Evolutionary conservation across 2,113 vertebrate species (phyloP).

Genomic region (Callaeas wilsoni): DNA sequence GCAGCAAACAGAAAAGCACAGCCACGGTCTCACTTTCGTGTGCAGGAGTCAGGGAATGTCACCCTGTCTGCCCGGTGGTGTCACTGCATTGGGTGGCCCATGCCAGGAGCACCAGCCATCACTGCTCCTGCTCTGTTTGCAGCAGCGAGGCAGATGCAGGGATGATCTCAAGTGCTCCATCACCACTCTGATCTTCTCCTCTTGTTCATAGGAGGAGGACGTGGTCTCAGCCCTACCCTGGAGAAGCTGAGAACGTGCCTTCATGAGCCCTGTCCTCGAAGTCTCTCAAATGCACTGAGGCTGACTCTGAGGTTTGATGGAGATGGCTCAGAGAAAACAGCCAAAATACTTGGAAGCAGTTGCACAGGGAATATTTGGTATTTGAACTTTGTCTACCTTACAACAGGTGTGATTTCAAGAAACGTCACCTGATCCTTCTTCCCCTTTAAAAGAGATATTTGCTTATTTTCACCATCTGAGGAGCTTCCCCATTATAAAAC

Average conservation of each 20-base stretch:
- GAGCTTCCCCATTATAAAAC: neutral
- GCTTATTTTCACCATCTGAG: neutral
- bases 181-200: neutral
- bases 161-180: neutral
- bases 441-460: neutral
- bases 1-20: neutral
- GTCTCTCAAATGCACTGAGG: neutral
- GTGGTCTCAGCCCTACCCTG: neutral
- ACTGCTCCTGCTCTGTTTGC: neutral
- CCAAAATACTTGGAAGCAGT: neutral
- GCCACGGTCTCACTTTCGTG: neutral
- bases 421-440: neutral
- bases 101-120: neutral
- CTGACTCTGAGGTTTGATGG: neutral
- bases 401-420: neutral
- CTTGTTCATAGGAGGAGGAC: neutral
- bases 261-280: neutral
- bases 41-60: neutral
- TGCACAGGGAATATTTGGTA: fast-evolving
- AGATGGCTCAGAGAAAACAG: neutral
- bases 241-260: neutral
- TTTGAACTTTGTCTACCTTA: neutral
- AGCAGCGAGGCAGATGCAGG: neutral
- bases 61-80: neutral
- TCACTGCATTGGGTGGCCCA: neutral